Evolutionary conservation across 2,113 vertebrate species (phyloP), one percentile per base, ranked within the genome.

Genomic region (Irena cyanogastra): DNA sequence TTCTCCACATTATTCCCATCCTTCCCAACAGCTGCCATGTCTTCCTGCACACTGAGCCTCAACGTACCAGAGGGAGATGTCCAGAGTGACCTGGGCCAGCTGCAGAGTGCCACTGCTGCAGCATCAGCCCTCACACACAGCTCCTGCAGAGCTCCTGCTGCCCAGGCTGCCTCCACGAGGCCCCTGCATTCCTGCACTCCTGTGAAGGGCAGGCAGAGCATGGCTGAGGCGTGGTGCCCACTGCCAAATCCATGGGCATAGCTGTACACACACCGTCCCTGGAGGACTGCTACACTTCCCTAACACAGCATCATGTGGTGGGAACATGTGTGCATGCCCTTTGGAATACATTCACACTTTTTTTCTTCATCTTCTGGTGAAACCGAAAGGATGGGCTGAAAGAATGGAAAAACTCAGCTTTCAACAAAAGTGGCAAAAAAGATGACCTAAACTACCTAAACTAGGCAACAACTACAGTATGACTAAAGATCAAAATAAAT

Each of bases 281-380:
- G 37, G 14, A 45, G 50, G 42, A 89, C 13, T 4, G 19, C 63
- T 63, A 4, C 1, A 1, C 19, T 39, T 49, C 33, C 23, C 16
- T 66, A 28, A 20, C 0, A 1, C 14, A 65, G 45, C 0, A 0
- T 28, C 47, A 33, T 0, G 0, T 37, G 21, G 11, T 28, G 33
- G 49, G 13, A 74, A n/a, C n/a, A 60, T 17, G 8, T 35, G 33
- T 52, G 49, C 1, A 3, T 30, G 11, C 14, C 28, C 44, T 65
- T 69, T 64, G 45, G 33, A 76, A 24, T 24, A 72, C 24, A 17
- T 3, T 74, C 41, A 15, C 18, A 1, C 2, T 17, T 61, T 77
- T 52, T 79, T 21, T 45, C 50, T 41, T 42, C 23, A 4, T 31
- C 16, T 56, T 83, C 42, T 11, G 63, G 14, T 20, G 35, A 53